Evolutionary conservation across 2,113 vertebrate species (phyloP), one percentile per base, ranked within the genome.

Genomic region (Edolisoma coerulescens): DNA sequence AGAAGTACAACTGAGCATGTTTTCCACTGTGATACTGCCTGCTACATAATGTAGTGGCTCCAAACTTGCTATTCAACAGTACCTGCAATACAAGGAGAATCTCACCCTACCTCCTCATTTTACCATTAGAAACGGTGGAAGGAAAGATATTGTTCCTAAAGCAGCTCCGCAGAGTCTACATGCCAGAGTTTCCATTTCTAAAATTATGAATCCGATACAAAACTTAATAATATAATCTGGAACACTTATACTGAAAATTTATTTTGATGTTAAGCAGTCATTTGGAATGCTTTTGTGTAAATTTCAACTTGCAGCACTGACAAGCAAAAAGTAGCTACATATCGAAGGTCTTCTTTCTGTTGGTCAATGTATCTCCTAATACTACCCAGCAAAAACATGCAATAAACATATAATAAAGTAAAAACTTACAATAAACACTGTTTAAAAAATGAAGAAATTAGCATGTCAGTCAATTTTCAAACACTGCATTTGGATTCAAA

Each of bases 1-100:
- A 64, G 6, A 11, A 74, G 23, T 9, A 19, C 8, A 61, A 2
- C 1, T 1, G 2, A 82, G 32, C 0, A 28, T 20, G 23, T 26
- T 17, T 33, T 64, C 18, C 53, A 45, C 10, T 39, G 32, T 9
- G 23, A 33, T 39, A n/a, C 20, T 3, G 53, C 7, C 12, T 19
- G 37, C 8, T 53, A 42, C 2, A 9, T 26, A 41, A 87, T 0
- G 2, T 2, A 41, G 39, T 3, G 7, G 10, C 41, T 64, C 33
- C 10, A 47, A 73, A 42, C 10, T 24, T 61, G 18, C 4, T 59
- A 24, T 22, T 59, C 13, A 65, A 39, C 28, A 44, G 10, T 6
- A 49, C 4, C 17, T n/a, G 11, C 13, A 80, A 73, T 11, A 1
- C 6, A 78, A 26, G 3, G 16, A 60, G 13, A 50, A 60, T 22